Conservation (phyloP, 2,113 vertebrate genomes). For the Mystacornis crossleyi region DNA sequence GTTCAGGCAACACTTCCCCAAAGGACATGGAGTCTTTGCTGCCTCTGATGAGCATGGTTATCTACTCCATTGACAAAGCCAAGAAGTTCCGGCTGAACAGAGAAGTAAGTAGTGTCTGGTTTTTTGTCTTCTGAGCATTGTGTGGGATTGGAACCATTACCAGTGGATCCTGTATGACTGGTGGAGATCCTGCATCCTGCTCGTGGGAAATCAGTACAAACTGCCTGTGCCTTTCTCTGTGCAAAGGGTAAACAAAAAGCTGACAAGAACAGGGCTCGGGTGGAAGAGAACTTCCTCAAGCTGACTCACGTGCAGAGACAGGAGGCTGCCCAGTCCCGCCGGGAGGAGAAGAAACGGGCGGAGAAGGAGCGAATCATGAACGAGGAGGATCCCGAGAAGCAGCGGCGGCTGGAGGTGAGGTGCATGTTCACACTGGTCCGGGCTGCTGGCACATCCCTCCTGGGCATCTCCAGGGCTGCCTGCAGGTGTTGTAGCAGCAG, state of each 20-base stretch:
- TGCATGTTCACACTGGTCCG: not conserved
- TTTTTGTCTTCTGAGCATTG: not conserved
- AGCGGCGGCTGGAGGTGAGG: constrained; percentile 91
- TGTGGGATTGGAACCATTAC: not conserved
- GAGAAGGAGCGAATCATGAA: constrained; percentile 99
- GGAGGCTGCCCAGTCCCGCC: constrained; percentile 93
- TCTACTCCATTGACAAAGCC: constrained; percentile 97
- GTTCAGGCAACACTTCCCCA: constrained; percentile 96
- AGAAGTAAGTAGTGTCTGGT: constrained; percentile 79
- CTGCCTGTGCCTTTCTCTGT: not conserved
- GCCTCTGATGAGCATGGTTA: constrained; percentile 98
- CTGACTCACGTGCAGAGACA: constrained; percentile 95
- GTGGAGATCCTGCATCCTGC: not conserved
- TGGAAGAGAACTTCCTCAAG: constrained; percentile 98
- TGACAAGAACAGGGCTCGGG: constrained; percentile 92
- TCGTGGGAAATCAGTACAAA: not conserved
- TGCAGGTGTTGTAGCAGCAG: accelerated
- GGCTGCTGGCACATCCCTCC: not conserved
- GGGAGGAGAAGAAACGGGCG: constrained; percentile 95
- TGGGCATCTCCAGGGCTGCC: not conserved
- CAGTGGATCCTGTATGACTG: not conserved
- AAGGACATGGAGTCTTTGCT: constrained; percentile 98
- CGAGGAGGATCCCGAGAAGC: constrained; percentile 96
- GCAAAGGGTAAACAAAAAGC: constrained; percentile 94
- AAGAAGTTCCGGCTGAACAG: constrained; percentile 98